Evolutionary conservation across 2,888 invertebrate genomes (phyloP).

Genomic region (Actias luna): DNA sequence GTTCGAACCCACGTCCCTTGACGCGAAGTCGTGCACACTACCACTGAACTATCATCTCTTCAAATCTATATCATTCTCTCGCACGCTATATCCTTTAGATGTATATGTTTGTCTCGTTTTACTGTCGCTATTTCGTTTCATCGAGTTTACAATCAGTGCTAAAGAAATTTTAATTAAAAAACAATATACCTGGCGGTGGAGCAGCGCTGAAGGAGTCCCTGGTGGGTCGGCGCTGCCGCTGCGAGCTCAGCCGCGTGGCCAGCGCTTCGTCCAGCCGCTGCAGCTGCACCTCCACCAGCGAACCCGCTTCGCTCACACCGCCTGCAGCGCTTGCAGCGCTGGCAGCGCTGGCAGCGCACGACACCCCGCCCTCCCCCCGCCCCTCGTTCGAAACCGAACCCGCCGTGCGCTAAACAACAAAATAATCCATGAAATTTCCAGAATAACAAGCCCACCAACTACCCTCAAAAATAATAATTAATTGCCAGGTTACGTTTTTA

Average conservation of each 20-base stretch:
- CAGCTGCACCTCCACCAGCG: conserved; percentile 70
- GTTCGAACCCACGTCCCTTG: too few relatives aligned
- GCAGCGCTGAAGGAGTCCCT: conserved; percentile 42
- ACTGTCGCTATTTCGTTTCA: too few relatives aligned
- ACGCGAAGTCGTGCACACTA: too few relatives aligned
- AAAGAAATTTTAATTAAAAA: too few relatives aligned
- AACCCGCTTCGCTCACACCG: conserved; percentile 16
- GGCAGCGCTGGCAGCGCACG: conserved; percentile 16
- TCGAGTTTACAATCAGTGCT: too few relatives aligned
- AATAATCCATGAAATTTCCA: not conserved
- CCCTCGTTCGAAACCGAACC: not conserved
- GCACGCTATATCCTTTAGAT: too few relatives aligned
- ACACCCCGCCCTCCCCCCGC: not conserved
- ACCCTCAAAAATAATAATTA: too few relatives aligned
- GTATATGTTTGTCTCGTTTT: too few relatives aligned
- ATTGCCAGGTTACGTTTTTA: too few relatives aligned
- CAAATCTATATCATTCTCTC: too few relatives aligned
- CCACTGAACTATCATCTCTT: too few relatives aligned
- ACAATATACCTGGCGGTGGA: conserved; percentile 26
- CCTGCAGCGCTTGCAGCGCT: conserved; percentile 8
- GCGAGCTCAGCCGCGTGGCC: conserved; percentile 54
- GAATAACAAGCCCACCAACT: too few relatives aligned
- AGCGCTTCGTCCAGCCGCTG: conserved; percentile 76
- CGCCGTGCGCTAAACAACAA: not conserved
- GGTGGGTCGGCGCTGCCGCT: conserved; percentile 46